These are phyloP conservation scores for Muntiacus reevesi DNA, from an alignment of 2,113 vertebrate species.

Conservation along the genomic window DNA sequence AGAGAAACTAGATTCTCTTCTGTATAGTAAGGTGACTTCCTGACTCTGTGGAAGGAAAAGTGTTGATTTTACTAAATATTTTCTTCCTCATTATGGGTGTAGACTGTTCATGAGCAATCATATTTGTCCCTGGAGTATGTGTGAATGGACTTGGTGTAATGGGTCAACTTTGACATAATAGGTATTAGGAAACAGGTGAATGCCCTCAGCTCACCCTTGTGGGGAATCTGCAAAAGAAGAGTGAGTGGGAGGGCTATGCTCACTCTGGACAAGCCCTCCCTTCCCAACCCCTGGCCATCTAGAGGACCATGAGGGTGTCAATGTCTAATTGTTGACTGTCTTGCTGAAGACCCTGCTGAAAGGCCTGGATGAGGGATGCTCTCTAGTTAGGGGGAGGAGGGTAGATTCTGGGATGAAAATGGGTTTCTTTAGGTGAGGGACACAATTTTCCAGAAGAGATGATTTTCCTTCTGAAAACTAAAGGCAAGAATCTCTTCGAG, in stretches of 20 bases:
- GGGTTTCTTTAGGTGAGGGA: neutral
- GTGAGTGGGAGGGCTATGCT: neutral
- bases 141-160: neutral
- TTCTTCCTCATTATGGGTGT: neutral
- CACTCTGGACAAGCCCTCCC: neutral
- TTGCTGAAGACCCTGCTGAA: neutral
- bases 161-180: neutral
- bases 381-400: neutral
- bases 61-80: neutral
- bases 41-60: neutral
- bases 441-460: neutral
- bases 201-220: neutral
- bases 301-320: neutral
- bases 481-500: neutral
- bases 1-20: neutral
- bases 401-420: neutral
- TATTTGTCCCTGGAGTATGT: neutral
- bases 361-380: neutral
- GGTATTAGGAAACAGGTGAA: neutral
- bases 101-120: neutral
- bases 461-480: neutral
- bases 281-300: neutral
- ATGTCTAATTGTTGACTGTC: neutral
- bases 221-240: neutral
- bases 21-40: neutral